phyloP scores from a whole-genome alignment of 2,113 vertebrate genomes.

The Paralichthys olivaceus region DNA sequence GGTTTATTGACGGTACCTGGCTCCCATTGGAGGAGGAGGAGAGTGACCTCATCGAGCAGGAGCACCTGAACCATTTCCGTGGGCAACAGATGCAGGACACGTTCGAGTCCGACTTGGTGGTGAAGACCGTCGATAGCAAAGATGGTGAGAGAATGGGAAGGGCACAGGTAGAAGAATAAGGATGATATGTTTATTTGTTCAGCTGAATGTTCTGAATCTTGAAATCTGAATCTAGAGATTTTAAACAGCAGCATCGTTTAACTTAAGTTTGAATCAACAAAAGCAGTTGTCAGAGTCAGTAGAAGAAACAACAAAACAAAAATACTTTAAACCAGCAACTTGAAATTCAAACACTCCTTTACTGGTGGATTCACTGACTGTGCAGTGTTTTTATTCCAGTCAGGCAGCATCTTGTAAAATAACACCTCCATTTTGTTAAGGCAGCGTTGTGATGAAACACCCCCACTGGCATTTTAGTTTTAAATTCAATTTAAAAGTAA shows the following conservation, averaged over 20 bases:
- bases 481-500: constrained; percentile 29
- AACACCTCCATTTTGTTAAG: constrained; percentile 4
- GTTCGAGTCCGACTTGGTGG: constrained; percentile 90
- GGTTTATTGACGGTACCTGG: constrained; percentile 98
- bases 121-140: constrained; percentile 92
- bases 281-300: neutral
- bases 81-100: constrained; percentile 93
- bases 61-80: constrained; percentile 91
- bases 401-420: constrained; percentile 4
- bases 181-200: neutral
- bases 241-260: neutral
- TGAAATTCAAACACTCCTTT: neutral
- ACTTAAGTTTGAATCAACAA: neutral
- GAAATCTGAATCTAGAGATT: neutral
- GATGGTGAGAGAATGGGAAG: constrained; percentile 88
- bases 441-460: constrained; percentile 12
- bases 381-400: constrained; percentile 18
- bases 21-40: constrained; percentile 96
- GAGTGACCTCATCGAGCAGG: constrained; percentile 94
- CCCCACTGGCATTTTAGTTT: constrained; percentile 3
- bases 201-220: neutral
- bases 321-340: neutral
- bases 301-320: neutral
- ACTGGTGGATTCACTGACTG: neutral
- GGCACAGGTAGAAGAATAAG: neutral